Evolutionary conservation across 1,140 invertebrate species (phyloP).

Genomic region (Teleopsis dalmanni): DNA sequence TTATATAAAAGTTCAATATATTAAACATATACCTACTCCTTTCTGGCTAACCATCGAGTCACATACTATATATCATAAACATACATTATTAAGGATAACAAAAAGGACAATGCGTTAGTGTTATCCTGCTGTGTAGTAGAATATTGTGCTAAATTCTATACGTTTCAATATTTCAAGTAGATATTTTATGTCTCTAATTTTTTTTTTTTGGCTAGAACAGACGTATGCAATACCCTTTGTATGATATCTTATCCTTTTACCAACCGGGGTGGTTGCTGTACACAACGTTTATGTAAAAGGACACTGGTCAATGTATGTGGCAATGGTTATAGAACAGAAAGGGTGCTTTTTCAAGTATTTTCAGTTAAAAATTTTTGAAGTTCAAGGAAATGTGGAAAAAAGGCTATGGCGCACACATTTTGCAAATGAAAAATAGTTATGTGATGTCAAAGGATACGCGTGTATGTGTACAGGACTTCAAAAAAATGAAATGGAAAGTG

Average conservation of each 20-base stretch:
- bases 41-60: no score
- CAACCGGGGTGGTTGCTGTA: neutral
- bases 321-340: neutral
- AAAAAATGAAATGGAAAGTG: neutral
- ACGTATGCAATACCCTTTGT: no score
- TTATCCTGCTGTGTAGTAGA: no score
- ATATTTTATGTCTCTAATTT: no score
- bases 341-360: neutral
- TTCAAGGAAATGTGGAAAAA: neutral
- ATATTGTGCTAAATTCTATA: no score
- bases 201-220: no score
- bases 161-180: no score
- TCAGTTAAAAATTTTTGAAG: neutral
- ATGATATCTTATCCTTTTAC: neutral
- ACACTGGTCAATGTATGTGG: neutral
- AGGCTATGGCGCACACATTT: neutral
- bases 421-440: neutral
- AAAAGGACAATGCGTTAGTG: no score
- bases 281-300: neutral
- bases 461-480: neutral
- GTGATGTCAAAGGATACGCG: neutral
- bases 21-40: no score
- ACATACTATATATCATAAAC: no score
- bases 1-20: no score
- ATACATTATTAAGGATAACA: no score